Base-by-base conservation (phyloP, 2,113 vertebrate genomes). In the Bubo blakistoni region DNA sequence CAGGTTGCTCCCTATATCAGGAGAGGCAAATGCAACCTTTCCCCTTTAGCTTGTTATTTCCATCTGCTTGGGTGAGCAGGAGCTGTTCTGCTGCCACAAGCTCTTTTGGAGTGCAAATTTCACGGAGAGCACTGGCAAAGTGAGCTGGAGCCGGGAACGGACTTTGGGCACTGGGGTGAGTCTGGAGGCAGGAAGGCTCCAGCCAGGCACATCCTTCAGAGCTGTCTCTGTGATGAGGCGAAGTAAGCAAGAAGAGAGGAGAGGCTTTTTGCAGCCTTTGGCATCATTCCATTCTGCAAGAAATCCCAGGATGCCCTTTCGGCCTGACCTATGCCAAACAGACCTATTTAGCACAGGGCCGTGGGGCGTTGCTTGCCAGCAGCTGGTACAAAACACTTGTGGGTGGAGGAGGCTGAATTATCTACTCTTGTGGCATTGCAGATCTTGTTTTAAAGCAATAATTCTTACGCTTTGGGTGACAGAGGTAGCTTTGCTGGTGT, bases 141-240 rank as follows among this genome's bases (percentile, higher is more conserved):
- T 0, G 0, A 49, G 30, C 81, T 17, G 51, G 9, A 2, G 54
- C 74, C 1, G 0, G 0, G 61, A 57, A 44, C 2, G 20, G 77
- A 57, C 86, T 78, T 52, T 4, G 73, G 20, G 38, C 2, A 1
- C 21, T 34, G 57, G 30, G n/a, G 14, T 5, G 8, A 74, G 38
- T 67, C 29, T 73, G n/a, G 86, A 88, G 78, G 20, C 65, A 70
- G 77, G 55, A 84, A 57, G 44, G 73, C 44, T 94, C 72, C 72
- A 61, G 47, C 52, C 13, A 18, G 59, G 38, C 62, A 5, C 0
- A 1, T 85, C 74, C 69, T 76, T 81, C 46, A 76, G 70, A 72
- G 32, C 84, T 19, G 11, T 7, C 62, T 63, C 20, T 49, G 12
- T 79, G 69, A 32, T 2, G 8, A 67, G 58, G 65, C 13, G 1